Evolutionary conservation across 2,113 vertebrate species (phyloP).

Genomic region (Brevimyrus niger): DNA sequence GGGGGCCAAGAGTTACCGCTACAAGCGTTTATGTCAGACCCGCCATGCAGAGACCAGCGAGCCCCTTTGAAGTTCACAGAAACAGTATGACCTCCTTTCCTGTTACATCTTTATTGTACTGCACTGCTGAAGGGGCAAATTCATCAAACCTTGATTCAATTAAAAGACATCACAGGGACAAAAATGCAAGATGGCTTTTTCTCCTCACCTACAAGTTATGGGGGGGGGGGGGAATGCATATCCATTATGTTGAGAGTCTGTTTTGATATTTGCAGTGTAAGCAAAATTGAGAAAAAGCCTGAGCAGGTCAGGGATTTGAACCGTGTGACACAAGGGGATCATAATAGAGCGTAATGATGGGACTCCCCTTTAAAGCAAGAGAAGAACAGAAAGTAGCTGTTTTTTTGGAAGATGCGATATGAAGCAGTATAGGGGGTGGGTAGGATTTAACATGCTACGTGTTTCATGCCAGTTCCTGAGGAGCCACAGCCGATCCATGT

Average conservation of each 20-base stretch:
- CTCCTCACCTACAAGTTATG: not conserved
- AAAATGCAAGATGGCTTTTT: not conserved
- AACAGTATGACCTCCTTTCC: not conserved
- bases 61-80: not conserved
- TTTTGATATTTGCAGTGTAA: not conserved
- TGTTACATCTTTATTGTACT: not conserved
- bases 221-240: not conserved
- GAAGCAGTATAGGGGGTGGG: not conserved
- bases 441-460: not conserved
- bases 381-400: not conserved
- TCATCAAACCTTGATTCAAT: not conserved
- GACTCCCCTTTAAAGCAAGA: not conserved
- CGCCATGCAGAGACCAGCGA: not conserved
- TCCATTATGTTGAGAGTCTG: not conserved
- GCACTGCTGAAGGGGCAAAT: not conserved
- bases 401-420: not conserved
- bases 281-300: not conserved
- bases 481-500: not conserved
- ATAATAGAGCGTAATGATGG: not conserved
- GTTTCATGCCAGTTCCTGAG: not conserved
- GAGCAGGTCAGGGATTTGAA: not conserved
- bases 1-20: not conserved
- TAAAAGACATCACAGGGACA: not conserved
- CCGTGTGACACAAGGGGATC: not conserved
- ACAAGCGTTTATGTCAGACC: not conserved